Evolutionary conservation across 2,797 vertebrate genomes (phyloP).

Genomic region (Xenentodon cancila): DNA sequence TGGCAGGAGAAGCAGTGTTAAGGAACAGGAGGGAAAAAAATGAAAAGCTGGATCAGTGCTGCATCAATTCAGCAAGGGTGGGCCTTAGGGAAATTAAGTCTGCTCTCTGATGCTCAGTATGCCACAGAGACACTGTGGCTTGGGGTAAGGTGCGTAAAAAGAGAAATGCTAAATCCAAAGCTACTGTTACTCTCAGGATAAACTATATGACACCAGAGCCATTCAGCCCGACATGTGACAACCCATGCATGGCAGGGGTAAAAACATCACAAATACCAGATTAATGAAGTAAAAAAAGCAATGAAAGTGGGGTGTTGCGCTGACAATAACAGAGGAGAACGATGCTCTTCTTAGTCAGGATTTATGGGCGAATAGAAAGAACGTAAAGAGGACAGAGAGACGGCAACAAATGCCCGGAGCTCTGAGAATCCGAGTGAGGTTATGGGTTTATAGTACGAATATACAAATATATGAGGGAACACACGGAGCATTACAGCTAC

Average conservation of each 20-base stretch:
- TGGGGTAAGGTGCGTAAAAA: conserved; percentile 5
- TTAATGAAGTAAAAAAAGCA: conserved; percentile 35
- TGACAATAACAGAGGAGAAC: conserved; percentile 26
- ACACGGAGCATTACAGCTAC: not conserved
- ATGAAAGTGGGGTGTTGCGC: conserved; percentile 23
- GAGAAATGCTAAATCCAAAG: conserved; percentile 31
- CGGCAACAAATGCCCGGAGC: conserved; percentile 24
- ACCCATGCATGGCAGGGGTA: conserved; percentile 13
- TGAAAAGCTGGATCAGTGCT: conserved; percentile 38
- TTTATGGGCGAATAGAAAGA: conserved; percentile 56
- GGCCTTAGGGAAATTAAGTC: conserved; percentile 77
- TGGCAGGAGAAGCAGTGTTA: conserved; percentile 47
- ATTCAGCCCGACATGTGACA: conserved; percentile 7
- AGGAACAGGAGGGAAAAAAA: conserved; percentile 17
- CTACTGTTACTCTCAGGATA: conserved; percentile 48
- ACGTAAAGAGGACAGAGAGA: conserved; percentile 37
- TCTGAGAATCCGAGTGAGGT: not conserved
- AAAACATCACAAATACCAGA: conserved; percentile 43
- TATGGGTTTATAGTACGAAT: conserved; percentile 14
- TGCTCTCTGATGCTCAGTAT: conserved; percentile 47
- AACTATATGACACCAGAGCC: conserved; percentile 34
- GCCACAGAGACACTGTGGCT: conserved; percentile 38
- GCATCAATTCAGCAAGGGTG: conserved; percentile 40
- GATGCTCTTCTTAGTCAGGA: conserved; percentile 31
- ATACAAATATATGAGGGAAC: not conserved